phyloP scores from a whole-genome alignment of 2,113 vertebrate species.

The Turnix velox region DNA sequence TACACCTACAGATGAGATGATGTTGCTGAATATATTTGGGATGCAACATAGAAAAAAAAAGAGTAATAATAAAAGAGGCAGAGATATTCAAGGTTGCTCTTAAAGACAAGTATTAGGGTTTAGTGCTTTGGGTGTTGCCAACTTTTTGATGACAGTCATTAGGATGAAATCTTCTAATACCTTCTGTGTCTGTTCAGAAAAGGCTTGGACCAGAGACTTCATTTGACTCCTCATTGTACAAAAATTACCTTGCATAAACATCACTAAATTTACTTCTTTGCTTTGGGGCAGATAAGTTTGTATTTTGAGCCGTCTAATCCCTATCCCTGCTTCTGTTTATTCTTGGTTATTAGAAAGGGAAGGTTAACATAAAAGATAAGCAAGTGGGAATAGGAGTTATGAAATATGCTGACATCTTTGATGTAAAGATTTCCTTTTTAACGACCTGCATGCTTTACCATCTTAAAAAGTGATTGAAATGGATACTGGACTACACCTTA shows the following conservation, averaged over 20 bases:
- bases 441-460: neutral
- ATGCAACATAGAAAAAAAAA: neutral
- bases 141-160: neutral
- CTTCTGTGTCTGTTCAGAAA: neutral
- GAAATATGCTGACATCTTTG: neutral
- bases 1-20: neutral
- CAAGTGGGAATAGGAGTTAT: neutral
- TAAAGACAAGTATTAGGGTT: neutral
- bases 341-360: neutral
- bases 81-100: neutral
- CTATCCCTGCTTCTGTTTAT: neutral
- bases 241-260: neutral
- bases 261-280: neutral
- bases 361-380: neutral
- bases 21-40: neutral
- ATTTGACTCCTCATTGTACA: neutral
- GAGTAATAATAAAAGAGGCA: neutral
- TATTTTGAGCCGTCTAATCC: neutral
- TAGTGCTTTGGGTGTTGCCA: neutral
- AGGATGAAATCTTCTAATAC: neutral
- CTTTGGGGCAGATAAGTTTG: neutral
- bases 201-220: neutral
- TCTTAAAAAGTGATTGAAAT: neutral
- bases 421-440: neutral
- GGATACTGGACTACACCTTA: neutral